A percentile compares a stretch with the other conserved stretches of the same genome.
Evolutionary conservation across 2,113 vertebrate species (phyloP).

Genomic region (Rhineura floridana): DNA sequence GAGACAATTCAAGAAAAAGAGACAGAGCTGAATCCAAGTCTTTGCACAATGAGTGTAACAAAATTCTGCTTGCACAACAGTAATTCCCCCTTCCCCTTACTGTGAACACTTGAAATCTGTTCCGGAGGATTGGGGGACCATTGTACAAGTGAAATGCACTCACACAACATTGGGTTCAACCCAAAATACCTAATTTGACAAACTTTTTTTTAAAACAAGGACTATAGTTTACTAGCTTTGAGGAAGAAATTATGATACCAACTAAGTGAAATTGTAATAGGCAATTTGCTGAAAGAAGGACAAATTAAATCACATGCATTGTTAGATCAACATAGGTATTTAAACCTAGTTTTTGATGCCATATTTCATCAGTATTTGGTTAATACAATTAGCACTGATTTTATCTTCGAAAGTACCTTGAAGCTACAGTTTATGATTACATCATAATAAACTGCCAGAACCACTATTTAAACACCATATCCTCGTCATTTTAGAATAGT

Average conservation of each 20-base stretch:
- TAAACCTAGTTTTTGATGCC: not conserved
- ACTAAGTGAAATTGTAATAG: not conserved
- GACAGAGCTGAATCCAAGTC: not conserved
- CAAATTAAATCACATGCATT: not conserved
- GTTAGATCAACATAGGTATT: not conserved
- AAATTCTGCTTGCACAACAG: too few relatives aligned
- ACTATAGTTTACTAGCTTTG: not conserved
- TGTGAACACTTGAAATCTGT: too few relatives aligned
- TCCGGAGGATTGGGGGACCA: too few relatives aligned
- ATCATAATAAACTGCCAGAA: not conserved
- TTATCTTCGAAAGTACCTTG: not conserved
- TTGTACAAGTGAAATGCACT: too few relatives aligned
- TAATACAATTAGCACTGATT: not conserved
- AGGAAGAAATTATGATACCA: not conserved
- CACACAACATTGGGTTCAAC: too few relatives aligned
- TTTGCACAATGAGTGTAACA: too few relatives aligned
- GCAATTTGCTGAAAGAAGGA: not conserved
- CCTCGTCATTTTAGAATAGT: not conserved
- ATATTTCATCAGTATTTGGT: not conserved
- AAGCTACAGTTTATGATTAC: not conserved
- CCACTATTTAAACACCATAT: not conserved
- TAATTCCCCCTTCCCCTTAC: too few relatives aligned
- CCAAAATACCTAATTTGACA: too few relatives aligned
- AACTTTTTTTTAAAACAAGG: slow-evolving; percentile 22
- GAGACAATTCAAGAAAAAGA: slow-evolving; percentile 14